Evolutionary conservation across 2,797 vertebrate genomes (phyloP).

Genomic region (Morus bassanus): DNA sequence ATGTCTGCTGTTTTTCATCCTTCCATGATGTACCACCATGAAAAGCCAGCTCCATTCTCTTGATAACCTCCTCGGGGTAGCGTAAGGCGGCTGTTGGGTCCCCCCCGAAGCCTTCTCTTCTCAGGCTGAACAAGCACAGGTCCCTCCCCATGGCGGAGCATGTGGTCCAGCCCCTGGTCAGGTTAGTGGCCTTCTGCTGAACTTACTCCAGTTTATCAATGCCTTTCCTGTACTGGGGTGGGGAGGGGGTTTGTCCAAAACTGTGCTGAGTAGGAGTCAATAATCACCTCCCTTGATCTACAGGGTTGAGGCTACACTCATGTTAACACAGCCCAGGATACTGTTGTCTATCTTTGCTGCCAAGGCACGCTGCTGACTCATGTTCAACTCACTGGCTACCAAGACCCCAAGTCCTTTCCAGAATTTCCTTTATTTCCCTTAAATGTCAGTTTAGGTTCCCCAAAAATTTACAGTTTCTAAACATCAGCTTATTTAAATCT

Average conservation of each 20-base stretch:
- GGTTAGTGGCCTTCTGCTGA: neutral
- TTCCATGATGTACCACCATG: neutral
- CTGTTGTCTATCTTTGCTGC: neutral
- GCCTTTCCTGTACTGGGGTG: neutral
- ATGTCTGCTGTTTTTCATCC: neutral
- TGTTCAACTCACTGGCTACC: neutral
- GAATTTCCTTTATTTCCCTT: neutral
- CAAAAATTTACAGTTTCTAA: neutral
- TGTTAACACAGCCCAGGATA: fast-evolving
- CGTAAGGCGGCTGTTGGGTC: neutral
- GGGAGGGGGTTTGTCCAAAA: neutral
- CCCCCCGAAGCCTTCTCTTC: neutral
- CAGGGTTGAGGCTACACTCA: neutral
- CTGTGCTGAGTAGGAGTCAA: neutral
- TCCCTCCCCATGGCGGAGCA: neutral
- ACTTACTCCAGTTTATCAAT: neutral
- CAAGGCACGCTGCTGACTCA: neutral
- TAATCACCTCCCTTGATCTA: neutral
- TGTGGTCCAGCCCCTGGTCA: neutral
- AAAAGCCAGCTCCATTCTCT: neutral
- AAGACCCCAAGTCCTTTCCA: neutral
- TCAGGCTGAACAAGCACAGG: neutral
- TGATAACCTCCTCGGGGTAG: neutral
- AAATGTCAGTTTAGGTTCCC: neutral
- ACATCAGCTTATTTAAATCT: neutral